These are phyloP conservation scores for Solen grandis DNA, from an alignment of 1,140 invertebrate genomes.

Conservation along the genomic window DNA sequence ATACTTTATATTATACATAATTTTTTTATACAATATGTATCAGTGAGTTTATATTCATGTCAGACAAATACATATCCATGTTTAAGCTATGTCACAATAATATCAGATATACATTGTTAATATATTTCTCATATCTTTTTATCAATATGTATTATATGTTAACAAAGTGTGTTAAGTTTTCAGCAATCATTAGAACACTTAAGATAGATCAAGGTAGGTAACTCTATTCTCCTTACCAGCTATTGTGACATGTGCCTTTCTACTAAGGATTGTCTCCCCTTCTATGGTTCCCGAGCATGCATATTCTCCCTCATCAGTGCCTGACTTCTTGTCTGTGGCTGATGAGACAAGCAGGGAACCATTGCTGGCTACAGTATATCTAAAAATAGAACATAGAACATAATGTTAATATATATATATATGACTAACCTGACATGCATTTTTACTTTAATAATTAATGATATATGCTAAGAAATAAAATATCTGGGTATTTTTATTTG, in stretches of 20 bases:
- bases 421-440: neutral
- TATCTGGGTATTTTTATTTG: neutral
- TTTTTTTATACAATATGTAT: neutral
- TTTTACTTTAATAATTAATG: neutral
- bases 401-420: neutral
- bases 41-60: neutral
- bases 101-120: neutral
- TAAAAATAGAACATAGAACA: neutral
- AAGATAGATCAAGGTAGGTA: neutral
- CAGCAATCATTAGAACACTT: neutral
- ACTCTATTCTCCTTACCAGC: too few relatives aligned
- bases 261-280: slow-evolving; percentile 41
- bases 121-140: neutral
- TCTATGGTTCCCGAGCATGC: slow-evolving; percentile 36
- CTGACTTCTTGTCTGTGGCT: slow-evolving; percentile 27
- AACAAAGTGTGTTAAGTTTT: neutral
- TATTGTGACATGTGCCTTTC: slow-evolving; percentile 9
- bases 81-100: neutral
- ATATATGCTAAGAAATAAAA: neutral
- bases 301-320: slow-evolving; percentile 39
- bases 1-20: neutral
- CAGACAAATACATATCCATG: neutral
- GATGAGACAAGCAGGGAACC: slow-evolving; percentile 25
- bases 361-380: slow-evolving; percentile 4
- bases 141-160: neutral